Conservation (phyloP, 2,113 vertebrate genomes). For the Mobula hypostoma region DNA sequence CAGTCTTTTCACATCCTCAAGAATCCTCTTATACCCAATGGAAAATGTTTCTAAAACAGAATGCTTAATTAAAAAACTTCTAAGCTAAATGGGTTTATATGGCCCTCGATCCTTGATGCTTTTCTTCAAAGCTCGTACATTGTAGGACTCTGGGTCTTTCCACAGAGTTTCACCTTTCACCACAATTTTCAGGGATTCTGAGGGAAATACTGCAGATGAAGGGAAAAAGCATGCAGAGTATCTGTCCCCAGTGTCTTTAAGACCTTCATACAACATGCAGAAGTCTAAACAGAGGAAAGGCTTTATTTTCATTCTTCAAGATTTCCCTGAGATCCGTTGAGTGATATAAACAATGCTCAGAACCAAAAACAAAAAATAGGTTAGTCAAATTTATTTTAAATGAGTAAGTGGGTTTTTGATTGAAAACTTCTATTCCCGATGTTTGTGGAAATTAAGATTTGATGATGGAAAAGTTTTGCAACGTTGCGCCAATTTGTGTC, state of each 20-base stretch:
- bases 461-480: background rate
- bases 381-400: background rate
- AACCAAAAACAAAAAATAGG: background rate
- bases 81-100: background rate
- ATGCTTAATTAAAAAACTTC: background rate
- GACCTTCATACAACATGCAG: background rate
- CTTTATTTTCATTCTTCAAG: background rate
- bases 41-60: background rate
- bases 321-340: background rate
- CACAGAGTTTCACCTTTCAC: background rate
- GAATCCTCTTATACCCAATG: background rate
- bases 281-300: background rate
- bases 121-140: background rate
- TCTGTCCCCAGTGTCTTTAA: background rate
- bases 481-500: background rate
- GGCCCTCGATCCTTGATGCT: background rate
- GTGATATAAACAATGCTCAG: slow-evolving; percentile 1
- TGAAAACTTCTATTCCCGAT: background rate
- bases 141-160: background rate
- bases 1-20: background rate
- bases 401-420: background rate
- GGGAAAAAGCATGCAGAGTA: background rate
- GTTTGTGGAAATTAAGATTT: background rate
- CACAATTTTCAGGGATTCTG: background rate
- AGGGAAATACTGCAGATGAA: background rate